A percentile compares a stretch with the other conserved stretches of the same genome.
Conservation (phyloP, 2,888 invertebrate species). For the Physocephala rufipes region DNA sequence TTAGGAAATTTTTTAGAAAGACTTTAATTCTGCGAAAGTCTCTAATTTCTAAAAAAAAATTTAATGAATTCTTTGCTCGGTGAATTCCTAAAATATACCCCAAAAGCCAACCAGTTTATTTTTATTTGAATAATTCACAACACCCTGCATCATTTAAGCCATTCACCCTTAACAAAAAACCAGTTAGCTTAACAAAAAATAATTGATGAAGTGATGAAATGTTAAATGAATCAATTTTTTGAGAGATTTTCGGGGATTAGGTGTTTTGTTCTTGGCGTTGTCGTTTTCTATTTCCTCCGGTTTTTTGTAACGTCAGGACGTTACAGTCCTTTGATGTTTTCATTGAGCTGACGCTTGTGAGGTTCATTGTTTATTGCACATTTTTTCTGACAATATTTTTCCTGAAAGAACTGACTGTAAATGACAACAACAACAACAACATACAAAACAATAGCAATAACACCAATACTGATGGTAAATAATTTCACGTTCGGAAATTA, state of each 20-base stretch:
- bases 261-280: neutral
- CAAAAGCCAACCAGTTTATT: too few relatives aligned
- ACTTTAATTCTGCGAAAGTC: too few relatives aligned
- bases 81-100: too few relatives aligned
- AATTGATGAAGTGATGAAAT: too few relatives aligned
- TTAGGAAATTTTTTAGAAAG: too few relatives aligned
- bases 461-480: neutral
- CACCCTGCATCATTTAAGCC: too few relatives aligned
- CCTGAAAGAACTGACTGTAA: neutral
- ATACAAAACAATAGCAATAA: slow-evolving; percentile 16
- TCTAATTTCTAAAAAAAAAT: too few relatives aligned
- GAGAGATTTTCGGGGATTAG: neutral
- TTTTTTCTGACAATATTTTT: neutral
- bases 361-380: neutral
- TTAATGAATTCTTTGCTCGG: too few relatives aligned
- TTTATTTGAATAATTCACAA: too few relatives aligned
- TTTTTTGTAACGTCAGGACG: neutral
- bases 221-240: too few relatives aligned
- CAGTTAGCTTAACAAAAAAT: too few relatives aligned
- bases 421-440: slow-evolving; percentile 7
- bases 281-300: neutral
- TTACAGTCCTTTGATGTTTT: neutral
- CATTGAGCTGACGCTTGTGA: neutral
- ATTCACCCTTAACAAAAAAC: too few relatives aligned
- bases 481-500: slow-evolving; percentile 25